phyloP scores from a whole-genome alignment of 2,888 invertebrate species.

The Pollenia labialis region DNA sequence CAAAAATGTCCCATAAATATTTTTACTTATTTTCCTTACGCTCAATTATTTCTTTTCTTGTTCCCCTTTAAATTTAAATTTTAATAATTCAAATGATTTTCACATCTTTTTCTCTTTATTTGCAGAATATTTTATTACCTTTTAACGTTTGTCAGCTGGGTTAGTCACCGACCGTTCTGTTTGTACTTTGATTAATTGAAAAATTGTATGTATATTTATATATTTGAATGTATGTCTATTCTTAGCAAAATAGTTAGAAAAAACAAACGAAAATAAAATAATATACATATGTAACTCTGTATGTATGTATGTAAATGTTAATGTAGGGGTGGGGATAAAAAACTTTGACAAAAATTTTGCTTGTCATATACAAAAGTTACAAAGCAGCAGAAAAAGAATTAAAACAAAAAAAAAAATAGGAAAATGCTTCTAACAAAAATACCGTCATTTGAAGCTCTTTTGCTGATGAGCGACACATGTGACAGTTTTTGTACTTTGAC shows the following conservation, averaged over 20 bases:
- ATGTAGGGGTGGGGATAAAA: conserved; percentile 15
- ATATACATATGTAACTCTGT: not conserved
- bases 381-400: conserved; percentile 50
- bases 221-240: conserved; percentile 13
- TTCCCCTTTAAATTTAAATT: not conserved
- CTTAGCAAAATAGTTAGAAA: conserved; percentile 31
- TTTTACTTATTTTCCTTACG: not conserved
- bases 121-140: conserved; percentile 64
- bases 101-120: conserved; percentile 22
- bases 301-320: no score
- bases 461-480: conserved; percentile 68
- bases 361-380: conserved; percentile 73
- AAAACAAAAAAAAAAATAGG: conserved; percentile 9
- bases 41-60: not conserved
- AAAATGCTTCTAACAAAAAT: conserved; percentile 43
- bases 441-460: conserved; percentile 65
- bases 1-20: no score
- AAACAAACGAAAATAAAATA: conserved; percentile 45
- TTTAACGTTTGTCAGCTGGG: conserved; percentile 55
- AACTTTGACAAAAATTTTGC: conserved; percentile 70
- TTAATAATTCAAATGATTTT: not conserved
- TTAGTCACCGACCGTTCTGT: conserved; percentile 58
- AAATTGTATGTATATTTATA: conserved; percentile 44
- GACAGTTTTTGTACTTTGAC: conserved; percentile 65
- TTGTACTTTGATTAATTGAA: conserved; percentile 70